phyloP scores from a whole-genome alignment of 2,113 vertebrate genomes.

The Gnathonemus longibarbis region DNA sequence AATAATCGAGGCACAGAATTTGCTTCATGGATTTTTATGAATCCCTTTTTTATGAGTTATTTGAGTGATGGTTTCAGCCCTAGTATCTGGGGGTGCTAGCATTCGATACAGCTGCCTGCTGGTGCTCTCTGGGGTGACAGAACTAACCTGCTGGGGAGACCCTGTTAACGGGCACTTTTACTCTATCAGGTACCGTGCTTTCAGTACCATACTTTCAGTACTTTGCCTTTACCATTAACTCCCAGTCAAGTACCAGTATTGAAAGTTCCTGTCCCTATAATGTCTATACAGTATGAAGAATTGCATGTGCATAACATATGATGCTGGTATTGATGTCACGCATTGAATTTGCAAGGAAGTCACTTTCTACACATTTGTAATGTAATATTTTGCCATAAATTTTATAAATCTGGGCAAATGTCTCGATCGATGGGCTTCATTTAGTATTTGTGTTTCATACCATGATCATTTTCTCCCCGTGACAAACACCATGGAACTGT shows the following conservation, averaged over 20 bases:
- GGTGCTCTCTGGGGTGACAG: background rate
- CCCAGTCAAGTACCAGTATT: no score
- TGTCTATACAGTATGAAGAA: no score
- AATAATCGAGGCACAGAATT: background rate
- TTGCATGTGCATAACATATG: no score
- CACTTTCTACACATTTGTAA: background rate
- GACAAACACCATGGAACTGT: slow-evolving; percentile 24
- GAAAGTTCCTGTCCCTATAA: no score
- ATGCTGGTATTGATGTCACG: no score
- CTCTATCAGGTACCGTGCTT: background rate
- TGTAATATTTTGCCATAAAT: background rate
- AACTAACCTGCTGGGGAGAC: background rate
- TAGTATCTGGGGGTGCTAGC: background rate
- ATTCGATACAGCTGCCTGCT: background rate
- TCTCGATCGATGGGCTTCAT: background rate
- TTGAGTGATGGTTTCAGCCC: background rate
- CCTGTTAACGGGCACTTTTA: background rate
- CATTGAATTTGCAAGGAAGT: background rate
- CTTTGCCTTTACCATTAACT: no score
- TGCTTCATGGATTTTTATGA: background rate
- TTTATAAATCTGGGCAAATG: background rate
- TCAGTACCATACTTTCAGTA: no score
- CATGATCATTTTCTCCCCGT: background rate
- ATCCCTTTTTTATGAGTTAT: background rate
- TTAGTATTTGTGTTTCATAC: background rate